A percentile compares a stretch with the other conserved stretches of the same genome.
Conservation (phyloP, 2,888 invertebrate genomes). For the Automeris io region DNA sequence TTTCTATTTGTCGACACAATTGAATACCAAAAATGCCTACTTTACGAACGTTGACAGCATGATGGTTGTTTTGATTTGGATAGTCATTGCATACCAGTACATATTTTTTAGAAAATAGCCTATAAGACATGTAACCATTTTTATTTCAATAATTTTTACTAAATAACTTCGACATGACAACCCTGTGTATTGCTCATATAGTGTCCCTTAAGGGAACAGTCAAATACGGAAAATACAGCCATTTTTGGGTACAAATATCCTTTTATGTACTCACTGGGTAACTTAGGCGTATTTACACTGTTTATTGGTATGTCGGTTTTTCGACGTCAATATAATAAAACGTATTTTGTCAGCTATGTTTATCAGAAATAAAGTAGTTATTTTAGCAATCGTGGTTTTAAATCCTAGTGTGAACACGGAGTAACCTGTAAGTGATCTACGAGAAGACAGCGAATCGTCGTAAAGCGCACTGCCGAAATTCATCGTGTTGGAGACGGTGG, state of each 20-base stretch:
- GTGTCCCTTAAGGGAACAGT: constrained; percentile 22
- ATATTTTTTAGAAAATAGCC: too few relatives aligned
- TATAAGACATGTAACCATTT: neutral
- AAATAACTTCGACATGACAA: constrained; percentile 6
- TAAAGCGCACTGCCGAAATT: too few relatives aligned
- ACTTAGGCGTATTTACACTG: constrained; percentile 4
- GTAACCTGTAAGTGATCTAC: too few relatives aligned
- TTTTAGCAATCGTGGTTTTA: neutral
- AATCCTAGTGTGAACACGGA: too few relatives aligned
- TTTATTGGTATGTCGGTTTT: constrained; percentile 14
- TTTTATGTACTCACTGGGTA: constrained; percentile 23
- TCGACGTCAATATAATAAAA: constrained; percentile 11
- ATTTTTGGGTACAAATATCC: constrained; percentile 22
- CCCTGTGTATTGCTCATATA: too few relatives aligned
- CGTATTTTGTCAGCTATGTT: neutral
- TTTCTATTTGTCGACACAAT: too few relatives aligned
- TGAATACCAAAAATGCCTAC: too few relatives aligned
- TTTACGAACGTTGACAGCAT: too few relatives aligned
- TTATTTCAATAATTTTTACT: neutral
- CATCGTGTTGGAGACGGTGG: too few relatives aligned
- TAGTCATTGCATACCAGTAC: too few relatives aligned
- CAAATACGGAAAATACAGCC: constrained; percentile 20
- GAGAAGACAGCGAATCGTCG: too few relatives aligned
- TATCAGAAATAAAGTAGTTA: neutral
- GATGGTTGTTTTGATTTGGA: too few relatives aligned